phyloP scores from a whole-genome alignment of 2,888 invertebrate genomes.

The Coleophora flavipennella region DNA sequence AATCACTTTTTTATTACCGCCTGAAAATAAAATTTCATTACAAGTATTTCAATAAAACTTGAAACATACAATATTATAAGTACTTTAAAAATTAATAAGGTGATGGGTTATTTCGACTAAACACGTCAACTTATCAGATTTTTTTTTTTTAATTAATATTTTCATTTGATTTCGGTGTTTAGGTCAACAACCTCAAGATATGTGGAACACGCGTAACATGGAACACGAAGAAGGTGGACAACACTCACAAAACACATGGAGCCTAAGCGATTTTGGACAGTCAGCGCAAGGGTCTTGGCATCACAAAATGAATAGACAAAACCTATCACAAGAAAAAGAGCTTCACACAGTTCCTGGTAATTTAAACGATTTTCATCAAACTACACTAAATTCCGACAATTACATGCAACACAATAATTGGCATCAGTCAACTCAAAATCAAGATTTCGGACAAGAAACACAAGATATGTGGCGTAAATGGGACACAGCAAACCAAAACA shows the following conservation, averaged over 20 bases:
- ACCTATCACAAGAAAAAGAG: neutral
- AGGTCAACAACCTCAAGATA: conserved; percentile 23
- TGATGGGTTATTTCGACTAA: too few relatives aligned
- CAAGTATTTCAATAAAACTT: too few relatives aligned
- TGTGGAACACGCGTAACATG: conserved; percentile 12
- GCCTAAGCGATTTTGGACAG: conserved; percentile 23
- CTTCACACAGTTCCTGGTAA: neutral
- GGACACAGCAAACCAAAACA: conserved; percentile 2
- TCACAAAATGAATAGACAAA: neutral
- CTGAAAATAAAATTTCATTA: too few relatives aligned
- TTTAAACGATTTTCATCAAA: neutral
- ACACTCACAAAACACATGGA: too few relatives aligned
- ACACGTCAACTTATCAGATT: too few relatives aligned
- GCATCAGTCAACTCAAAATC: neutral
- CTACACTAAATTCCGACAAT: conserved; percentile 8
- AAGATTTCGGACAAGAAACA: neutral
- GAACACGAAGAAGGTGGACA: too few relatives aligned
- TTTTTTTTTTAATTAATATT: too few relatives aligned
- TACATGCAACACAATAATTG: conserved; percentile 13
- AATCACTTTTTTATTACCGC: too few relatives aligned
- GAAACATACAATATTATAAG: too few relatives aligned
- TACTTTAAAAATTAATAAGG: too few relatives aligned
- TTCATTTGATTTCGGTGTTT: conserved; percentile 7
- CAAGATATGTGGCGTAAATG: conserved; percentile 1
- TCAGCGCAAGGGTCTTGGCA: neutral